phyloP scores from a whole-genome alignment of 2,888 invertebrate species.

The Agrilus mali region DNA sequence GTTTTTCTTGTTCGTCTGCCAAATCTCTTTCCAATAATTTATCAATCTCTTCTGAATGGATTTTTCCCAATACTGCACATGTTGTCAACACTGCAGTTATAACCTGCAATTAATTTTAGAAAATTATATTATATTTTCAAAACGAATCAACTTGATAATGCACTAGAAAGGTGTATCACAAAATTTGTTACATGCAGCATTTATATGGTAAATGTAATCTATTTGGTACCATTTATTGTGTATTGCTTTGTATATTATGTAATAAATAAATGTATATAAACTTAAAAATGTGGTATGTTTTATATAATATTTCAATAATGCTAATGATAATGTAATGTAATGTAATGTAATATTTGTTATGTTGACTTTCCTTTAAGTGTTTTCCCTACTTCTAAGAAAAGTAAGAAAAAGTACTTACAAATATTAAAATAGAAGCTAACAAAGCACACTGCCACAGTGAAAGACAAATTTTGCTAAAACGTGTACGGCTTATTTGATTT shows the following conservation, averaged over 20 bases:
- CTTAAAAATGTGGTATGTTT: too few relatives aligned
- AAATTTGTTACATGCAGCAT: too few relatives aligned
- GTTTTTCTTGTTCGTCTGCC: slow-evolving; percentile 19
- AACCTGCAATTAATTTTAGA: slow-evolving; percentile 16
- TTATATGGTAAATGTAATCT: too few relatives aligned
- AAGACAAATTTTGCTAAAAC: slow-evolving; percentile 14
- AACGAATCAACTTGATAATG: not conserved
- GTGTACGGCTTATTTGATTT: slow-evolving; percentile 5
- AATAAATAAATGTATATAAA: too few relatives aligned
- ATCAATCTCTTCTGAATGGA: slow-evolving; percentile 23
- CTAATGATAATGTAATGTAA: too few relatives aligned
- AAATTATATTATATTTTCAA: not conserved
- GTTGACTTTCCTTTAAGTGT: too few relatives aligned
- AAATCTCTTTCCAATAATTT: slow-evolving; percentile 23
- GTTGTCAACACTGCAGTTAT: slow-evolving; percentile 22
- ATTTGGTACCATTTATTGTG: too few relatives aligned
- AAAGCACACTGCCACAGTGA: slow-evolving; percentile 21
- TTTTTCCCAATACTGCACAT: slow-evolving; percentile 21
- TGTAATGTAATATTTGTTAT: too few relatives aligned
- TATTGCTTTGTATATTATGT: too few relatives aligned
- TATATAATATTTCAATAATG: too few relatives aligned
- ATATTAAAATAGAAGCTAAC: slow-evolving; percentile 19
- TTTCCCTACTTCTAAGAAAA: not conserved
- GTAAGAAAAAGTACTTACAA: slow-evolving; percentile 19
- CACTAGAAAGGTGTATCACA: too few relatives aligned